Evolutionary conservation across 2,797 vertebrate genomes (phyloP).

Genomic region (Spizella passerina): DNA sequence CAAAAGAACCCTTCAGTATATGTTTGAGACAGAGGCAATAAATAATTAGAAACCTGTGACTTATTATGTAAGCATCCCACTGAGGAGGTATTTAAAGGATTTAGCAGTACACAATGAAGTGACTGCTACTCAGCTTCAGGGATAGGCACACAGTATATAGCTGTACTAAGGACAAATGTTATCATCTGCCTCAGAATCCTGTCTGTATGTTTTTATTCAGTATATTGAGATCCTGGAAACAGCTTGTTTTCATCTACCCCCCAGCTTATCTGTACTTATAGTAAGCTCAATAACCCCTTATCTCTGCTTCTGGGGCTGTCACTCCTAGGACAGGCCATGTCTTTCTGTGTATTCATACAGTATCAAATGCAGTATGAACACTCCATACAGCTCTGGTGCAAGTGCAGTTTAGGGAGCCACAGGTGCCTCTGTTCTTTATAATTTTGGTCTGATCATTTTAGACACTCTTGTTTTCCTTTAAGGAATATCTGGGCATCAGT

Average conservation of each 20-base stretch:
- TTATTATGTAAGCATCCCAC: neutral
- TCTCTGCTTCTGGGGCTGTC: neutral
- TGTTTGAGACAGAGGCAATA: neutral
- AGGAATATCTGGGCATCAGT: neutral
- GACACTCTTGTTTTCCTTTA: neutral
- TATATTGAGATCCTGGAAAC: neutral
- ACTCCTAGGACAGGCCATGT: neutral
- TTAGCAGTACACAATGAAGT: neutral
- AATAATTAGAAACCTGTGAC: conserved; percentile 19
- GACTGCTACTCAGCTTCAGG: neutral
- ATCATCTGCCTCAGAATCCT: neutral
- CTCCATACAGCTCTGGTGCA: neutral
- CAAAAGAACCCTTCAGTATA: neutral
- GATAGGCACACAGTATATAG: neutral
- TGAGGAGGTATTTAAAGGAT: neutral
- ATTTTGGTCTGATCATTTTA: neutral
- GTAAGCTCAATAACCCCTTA: neutral
- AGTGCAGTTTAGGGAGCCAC: neutral
- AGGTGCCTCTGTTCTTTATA: neutral
- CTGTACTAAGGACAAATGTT: neutral
- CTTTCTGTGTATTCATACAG: neutral
- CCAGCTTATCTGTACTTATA: neutral
- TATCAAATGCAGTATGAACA: neutral
- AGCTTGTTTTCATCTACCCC: neutral
- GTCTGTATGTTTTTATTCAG: neutral